Conservation (phyloP, 1,140 invertebrate species). For the Monochamus saltuarius region DNA sequence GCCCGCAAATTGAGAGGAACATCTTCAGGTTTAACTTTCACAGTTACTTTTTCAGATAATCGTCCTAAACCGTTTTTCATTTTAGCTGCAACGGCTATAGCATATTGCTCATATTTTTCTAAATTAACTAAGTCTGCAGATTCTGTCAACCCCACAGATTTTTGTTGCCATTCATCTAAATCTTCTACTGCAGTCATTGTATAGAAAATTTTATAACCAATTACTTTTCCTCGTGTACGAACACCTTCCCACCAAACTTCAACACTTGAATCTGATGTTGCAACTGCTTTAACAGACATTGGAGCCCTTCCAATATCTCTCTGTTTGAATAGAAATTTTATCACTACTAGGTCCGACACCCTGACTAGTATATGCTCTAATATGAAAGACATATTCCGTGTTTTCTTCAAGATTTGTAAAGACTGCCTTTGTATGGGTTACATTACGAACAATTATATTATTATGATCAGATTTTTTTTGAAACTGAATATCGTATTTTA, state of each 20-base stretch:
- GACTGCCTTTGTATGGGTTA: constrained; percentile 78
- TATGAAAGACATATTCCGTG: constrained; percentile 92
- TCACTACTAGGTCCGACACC: constrained; percentile 90
- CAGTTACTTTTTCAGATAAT: constrained; percentile 76
- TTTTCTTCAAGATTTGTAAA: constrained; percentile 93
- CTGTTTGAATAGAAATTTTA: constrained; percentile 76
- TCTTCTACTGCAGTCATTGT: constrained; percentile 91
- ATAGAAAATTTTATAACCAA: constrained; percentile 92
- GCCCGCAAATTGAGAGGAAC: constrained; percentile 85
- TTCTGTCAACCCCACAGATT: constrained; percentile 80
- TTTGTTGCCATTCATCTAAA: constrained; percentile 87
- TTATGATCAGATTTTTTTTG: constrained; percentile 86
- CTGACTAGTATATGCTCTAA: constrained; percentile 86
- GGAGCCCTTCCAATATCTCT: constrained; percentile 87
- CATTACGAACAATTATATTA: constrained; percentile 77
- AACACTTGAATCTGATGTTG: constrained; percentile 87
- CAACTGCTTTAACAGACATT: constrained; percentile 86
- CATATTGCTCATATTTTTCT: constrained; percentile 89
- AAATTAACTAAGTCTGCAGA: constrained; percentile 88
- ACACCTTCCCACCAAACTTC: constrained; percentile 96
- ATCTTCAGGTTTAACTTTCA: constrained; percentile 88
- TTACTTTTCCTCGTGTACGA: constrained; percentile 78
- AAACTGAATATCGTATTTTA: constrained; percentile 90
- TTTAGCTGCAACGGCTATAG: constrained; percentile 85
- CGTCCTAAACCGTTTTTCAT: constrained; percentile 72